phyloP scores from a whole-genome alignment of 1,140 invertebrate genomes.

The Zaprionus africanus region DNA sequence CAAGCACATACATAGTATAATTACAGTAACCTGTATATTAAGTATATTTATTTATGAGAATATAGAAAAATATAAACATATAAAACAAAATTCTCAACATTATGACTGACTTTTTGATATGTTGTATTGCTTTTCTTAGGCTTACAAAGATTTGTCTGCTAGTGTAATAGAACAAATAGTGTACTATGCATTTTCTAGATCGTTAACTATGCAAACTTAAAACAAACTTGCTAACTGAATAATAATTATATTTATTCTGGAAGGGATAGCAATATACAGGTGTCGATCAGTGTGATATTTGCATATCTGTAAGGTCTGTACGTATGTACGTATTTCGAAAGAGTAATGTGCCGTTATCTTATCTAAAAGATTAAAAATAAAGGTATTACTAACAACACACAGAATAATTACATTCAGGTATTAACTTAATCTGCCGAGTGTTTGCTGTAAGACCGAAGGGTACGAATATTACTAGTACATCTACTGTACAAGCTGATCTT shows the following conservation, averaged over 20 bases:
- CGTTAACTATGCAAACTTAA: not conserved
- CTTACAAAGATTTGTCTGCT: not conserved
- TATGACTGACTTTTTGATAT: no score
- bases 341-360: not conserved
- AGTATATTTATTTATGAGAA: not conserved
- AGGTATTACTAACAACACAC: no score
- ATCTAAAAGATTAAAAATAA: not conserved
- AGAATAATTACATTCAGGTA: no score
- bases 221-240: slow-evolving; percentile 1
- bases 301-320: no score
- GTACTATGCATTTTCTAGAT: not conserved
- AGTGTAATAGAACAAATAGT: not conserved
- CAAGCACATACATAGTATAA: not conserved
- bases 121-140: not conserved
- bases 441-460: not conserved
- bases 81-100: no score
- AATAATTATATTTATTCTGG: not conserved
- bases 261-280: not conserved
- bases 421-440: not conserved
- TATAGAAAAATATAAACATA: not conserved
- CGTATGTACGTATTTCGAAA: not conserved
- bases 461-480: not conserved
- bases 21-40: not conserved
- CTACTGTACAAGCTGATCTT: not conserved
- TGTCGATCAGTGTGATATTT: no score